phyloP scores from a whole-genome alignment of 2,113 vertebrate genomes.

The Oncorhynchus keta region DNA sequence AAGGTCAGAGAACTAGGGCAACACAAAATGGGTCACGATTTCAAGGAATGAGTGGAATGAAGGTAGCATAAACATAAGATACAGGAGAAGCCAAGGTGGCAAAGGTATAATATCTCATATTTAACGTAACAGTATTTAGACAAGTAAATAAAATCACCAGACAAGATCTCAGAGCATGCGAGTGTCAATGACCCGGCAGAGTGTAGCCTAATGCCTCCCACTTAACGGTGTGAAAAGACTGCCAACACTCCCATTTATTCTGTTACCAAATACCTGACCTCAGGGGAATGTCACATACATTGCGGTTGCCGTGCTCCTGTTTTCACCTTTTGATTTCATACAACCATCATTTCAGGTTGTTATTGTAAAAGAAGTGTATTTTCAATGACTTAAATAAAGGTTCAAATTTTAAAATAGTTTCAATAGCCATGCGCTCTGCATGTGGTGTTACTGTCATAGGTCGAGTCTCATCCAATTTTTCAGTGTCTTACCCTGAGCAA shows the following conservation, averaged over 20 bases:
- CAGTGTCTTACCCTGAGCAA: constrained; percentile 76
- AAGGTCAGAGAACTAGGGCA: too few species aligned
- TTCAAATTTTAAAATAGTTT: too few species aligned
- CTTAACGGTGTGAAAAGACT: constrained; percentile 17
- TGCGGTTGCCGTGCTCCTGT: background rate
- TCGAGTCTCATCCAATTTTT: background rate
- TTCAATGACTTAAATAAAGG: too few species aligned
- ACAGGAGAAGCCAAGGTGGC: too few species aligned
- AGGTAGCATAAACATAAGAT: too few species aligned
- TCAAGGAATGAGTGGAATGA: too few species aligned
- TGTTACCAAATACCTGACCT: background rate
- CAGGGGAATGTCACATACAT: background rate
- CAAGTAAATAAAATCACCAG: background rate
- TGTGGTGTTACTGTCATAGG: too few species aligned
- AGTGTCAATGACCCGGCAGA: background rate
- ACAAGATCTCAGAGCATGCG: background rate
- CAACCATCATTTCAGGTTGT: too few species aligned
- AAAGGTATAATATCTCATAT: too few species aligned
- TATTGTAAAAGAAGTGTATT: too few species aligned
- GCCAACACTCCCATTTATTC: constrained; percentile 1
- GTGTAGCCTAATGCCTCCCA: background rate
- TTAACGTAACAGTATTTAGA: background rate
- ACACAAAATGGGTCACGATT: too few species aligned
- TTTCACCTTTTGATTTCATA: background rate
- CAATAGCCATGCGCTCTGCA: background rate